These are phyloP conservation scores for Macrobrachium rosenbergii DNA, from an alignment of 1,140 invertebrate genomes.

Conservation along the genomic window DNA sequence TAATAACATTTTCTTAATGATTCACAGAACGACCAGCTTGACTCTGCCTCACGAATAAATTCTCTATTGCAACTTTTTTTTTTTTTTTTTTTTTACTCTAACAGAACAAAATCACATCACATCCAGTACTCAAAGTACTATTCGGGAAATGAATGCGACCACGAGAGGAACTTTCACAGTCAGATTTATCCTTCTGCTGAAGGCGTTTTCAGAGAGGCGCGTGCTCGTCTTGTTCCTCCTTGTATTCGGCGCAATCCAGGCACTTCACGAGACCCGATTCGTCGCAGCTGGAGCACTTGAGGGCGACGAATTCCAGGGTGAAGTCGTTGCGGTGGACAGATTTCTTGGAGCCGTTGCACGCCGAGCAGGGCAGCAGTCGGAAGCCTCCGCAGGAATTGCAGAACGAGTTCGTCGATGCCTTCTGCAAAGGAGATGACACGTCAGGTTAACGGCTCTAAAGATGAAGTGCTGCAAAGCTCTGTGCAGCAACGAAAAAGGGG, in stretches of 20 bases:
- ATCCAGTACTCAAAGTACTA: no score
- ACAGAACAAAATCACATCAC: no score
- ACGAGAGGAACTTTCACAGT: no score
- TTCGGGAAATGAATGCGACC: no score
- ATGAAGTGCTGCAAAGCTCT: not conserved
- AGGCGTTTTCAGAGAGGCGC: no score
- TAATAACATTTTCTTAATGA: no score
- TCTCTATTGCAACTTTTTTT: no score
- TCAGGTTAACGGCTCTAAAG: not conserved
- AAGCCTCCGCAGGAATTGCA: conserved; percentile 93
- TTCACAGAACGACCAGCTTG: no score
- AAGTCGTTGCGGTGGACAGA: conserved; percentile 94
- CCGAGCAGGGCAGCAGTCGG: conserved; percentile 86
- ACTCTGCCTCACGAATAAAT: no score
- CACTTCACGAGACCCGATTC: conserved; percentile 93
- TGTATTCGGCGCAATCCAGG: conserved; percentile 76
- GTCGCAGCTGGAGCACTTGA: conserved; percentile 97
- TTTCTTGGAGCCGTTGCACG: conserved; percentile 96
- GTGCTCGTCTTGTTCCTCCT: conserved; percentile 32
- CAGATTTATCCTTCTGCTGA: no score
- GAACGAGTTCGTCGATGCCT: conserved; percentile 84
- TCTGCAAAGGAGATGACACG: conserved; percentile 68
- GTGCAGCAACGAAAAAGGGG: no score
- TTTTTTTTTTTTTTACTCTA: no score
- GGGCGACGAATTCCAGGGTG: conserved; percentile 90